Percentiles rank a stretch among this genome's conserved stretches.
Evolutionary conservation across 2,797 vertebrate species (phyloP).

Genomic region (Spheniscus humboldti): DNA sequence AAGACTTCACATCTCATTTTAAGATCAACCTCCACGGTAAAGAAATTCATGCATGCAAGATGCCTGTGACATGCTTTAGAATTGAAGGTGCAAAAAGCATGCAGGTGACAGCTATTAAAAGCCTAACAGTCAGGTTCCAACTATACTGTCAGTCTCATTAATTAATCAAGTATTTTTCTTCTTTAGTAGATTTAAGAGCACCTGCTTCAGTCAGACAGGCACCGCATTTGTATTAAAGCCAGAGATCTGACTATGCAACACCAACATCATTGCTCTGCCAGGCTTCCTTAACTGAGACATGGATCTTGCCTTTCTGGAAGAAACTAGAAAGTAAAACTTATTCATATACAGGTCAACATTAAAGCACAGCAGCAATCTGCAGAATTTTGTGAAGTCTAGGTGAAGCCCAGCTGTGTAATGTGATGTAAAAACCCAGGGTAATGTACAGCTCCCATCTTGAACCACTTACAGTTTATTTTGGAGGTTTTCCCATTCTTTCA

Average conservation of each 20-base stretch:
- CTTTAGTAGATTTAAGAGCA: not conserved
- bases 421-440: not conserved
- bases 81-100: not conserved
- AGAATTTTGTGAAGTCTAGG: not conserved
- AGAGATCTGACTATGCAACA: not conserved
- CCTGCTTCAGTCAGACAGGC: not conserved
- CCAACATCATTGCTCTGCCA: not conserved
- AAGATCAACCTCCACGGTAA: not conserved
- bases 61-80: not conserved
- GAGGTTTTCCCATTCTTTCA: not conserved
- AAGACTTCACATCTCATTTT: not conserved
- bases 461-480: not conserved
- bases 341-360: not conserved
- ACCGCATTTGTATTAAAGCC: not conserved
- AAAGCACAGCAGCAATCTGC: not conserved
- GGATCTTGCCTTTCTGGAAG: not conserved
- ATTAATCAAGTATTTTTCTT: not conserved
- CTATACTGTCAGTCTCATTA: not conserved
- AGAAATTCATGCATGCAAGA: not conserved
- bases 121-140: not conserved
- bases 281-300: not conserved
- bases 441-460: not conserved
- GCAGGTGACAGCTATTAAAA: not conserved
- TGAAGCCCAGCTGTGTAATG: not conserved
- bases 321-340: not conserved